These are phyloP conservation scores for Sebastes minor DNA, from an alignment of 2,797 vertebrate species.

Conservation along the genomic window DNA sequence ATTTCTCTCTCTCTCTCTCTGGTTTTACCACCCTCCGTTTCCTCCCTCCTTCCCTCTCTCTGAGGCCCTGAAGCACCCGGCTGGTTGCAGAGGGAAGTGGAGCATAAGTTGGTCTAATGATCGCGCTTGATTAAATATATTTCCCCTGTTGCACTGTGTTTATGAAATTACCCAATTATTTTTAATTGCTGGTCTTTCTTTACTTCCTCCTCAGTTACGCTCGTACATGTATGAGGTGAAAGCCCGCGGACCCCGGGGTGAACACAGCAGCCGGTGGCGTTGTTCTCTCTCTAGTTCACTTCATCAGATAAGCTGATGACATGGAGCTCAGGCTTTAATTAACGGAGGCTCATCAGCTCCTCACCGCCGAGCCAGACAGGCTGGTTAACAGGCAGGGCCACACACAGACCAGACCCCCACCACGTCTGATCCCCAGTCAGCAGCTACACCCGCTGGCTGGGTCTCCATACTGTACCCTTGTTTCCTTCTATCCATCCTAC, in stretches of 20 bases:
- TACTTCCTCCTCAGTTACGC: conserved; percentile 60
- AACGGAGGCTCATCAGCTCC: conserved; percentile 63
- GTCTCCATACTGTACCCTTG: conserved; percentile 10
- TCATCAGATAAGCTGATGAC: conserved; percentile 74
- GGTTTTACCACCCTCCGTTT: not conserved
- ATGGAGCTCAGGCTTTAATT: conserved; percentile 73
- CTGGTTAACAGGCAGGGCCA: conserved; percentile 58
- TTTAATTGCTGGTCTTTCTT: conserved; percentile 75
- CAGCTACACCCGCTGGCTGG: not conserved
- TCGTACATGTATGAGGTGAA: conserved; percentile 24
- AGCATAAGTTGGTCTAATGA: conserved; percentile 68
- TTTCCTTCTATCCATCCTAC: not conserved
- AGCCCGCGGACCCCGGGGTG: conserved; percentile 23
- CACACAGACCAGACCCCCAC: conserved; percentile 45
- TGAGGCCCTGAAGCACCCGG: conserved; percentile 35
- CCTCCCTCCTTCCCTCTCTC: not conserved
- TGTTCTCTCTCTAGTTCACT: conserved; percentile 45
- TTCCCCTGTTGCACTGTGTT: conserved; percentile 66
- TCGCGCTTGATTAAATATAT: conserved; percentile 75
- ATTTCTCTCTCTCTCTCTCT: conserved; percentile 11
- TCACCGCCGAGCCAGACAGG: conserved; percentile 34
- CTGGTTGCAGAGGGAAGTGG: conserved; percentile 56
- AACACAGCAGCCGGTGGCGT: conserved; percentile 55
- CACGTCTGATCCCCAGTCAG: conserved; percentile 24
- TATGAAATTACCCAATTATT: conserved; percentile 80